Percentiles rank a stretch among this genome's conserved stretches.
Conservation (phyloP, 2,113 vertebrate genomes). For the Onychostoma macrolepis region DNA sequence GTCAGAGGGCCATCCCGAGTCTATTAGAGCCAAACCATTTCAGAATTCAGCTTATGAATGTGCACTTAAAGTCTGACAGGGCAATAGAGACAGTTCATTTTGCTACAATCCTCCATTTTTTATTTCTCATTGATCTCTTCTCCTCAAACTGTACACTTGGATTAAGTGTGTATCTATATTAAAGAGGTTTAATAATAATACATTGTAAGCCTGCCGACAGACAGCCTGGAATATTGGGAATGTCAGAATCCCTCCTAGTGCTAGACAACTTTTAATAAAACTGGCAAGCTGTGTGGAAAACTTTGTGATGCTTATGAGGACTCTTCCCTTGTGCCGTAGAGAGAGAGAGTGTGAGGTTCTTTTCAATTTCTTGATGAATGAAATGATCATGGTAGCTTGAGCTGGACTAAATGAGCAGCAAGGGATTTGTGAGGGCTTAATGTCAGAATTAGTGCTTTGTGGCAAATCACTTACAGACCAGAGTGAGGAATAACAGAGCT, state of each 20-base stretch:
- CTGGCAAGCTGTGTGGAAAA: slow-evolving; percentile 20
- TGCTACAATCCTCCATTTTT: slow-evolving; percentile 54
- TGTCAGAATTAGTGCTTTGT: slow-evolving; percentile 18
- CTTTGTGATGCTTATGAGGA: slow-evolving; percentile 11
- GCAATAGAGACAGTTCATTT: slow-evolving; percentile 50
- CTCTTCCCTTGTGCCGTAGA: not conserved
- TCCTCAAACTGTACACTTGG: slow-evolving; percentile 53
- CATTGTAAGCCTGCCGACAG: not conserved
- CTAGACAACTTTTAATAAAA: slow-evolving; percentile 27
- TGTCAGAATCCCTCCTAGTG: not conserved
- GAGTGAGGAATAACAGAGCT: not conserved
- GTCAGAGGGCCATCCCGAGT: not conserved
- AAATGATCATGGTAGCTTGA: not conserved
- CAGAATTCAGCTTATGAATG: slow-evolving; percentile 42
- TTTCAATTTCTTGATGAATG: slow-evolving; percentile 2
- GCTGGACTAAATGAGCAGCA: slow-evolving; percentile 23
- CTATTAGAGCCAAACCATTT: slow-evolving; percentile 14
- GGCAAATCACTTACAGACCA: not conserved
- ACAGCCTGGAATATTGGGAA: slow-evolving; percentile 8
- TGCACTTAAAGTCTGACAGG: slow-evolving; percentile 35
- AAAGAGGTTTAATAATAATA: slow-evolving; percentile 10
- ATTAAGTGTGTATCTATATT: slow-evolving; percentile 22
- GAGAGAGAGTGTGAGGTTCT: not conserved
- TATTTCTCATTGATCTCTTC: slow-evolving; percentile 59
- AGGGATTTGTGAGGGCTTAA: slow-evolving; percentile 13